These are phyloP conservation scores for Gymnoscelis rufifasciata DNA, from an alignment of 2,888 invertebrate genomes.

Conservation along the genomic window DNA sequence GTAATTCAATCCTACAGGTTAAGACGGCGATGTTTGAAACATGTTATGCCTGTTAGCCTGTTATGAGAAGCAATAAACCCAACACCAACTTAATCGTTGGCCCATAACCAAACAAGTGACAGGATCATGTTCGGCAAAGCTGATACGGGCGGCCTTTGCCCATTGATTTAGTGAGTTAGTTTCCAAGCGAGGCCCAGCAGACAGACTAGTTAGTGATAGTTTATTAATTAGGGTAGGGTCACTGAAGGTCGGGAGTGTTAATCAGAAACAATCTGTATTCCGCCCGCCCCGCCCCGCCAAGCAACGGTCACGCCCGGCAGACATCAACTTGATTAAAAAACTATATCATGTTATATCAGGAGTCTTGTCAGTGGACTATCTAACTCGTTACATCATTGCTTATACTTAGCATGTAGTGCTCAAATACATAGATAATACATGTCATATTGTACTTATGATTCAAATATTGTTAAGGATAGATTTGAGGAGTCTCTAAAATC, in stretches of 20 bases:
- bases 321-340: constrained; percentile 20
- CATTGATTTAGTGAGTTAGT: constrained; percentile 12
- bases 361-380: not conserved
- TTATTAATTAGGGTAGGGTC: constrained; percentile 43
- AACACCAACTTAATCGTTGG: too few species aligned
- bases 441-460: too few species aligned
- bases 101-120: too few species aligned
- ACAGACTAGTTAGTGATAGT: constrained; percentile 30
- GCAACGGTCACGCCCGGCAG: constrained; percentile 12
- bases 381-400: not conserved
- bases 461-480: too few species aligned
- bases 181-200: not conserved
- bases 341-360: not conserved
- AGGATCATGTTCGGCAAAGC: not conserved
- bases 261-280: constrained; percentile 41
- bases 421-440: too few species aligned
- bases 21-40: too few species aligned
- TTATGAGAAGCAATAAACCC: too few species aligned
- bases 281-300: constrained; percentile 11
- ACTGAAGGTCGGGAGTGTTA: constrained; percentile 36
- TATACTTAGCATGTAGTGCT: too few species aligned
- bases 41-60: too few species aligned
- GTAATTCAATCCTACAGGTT: too few species aligned
- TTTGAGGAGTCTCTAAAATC: too few species aligned
- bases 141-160: not conserved